Evolutionary conservation across 2,797 vertebrate genomes (phyloP), one percentile per base, ranked within the genome.

Genomic region (Falco naumanni): DNA sequence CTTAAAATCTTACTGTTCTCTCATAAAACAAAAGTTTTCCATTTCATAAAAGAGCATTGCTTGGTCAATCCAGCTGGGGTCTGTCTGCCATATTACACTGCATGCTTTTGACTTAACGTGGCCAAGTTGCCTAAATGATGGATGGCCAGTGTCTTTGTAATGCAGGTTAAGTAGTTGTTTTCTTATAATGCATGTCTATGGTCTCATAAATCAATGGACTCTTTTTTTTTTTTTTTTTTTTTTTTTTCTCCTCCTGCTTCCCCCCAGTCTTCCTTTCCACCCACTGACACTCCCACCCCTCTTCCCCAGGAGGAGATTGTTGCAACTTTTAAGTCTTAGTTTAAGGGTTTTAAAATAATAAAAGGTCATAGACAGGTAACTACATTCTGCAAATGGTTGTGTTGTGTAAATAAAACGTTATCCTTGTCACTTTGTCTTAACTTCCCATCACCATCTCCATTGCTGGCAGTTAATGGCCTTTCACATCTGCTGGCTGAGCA

Each of bases 101-200:
- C 41, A n/a, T 71, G 28, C 71, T 80, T 92, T 83, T 89, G 78
- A 68, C 71, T 89, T 87, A 65, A 87, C 53, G n/a, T 68, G 75
- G 31, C 69, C 61, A 81, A 56, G 43, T 65, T 92, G 77, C 80
- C n/a, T 26, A 45, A 57, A 61, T 94, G 86, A 95, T 89, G 80
- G 78, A 77, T 92, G 78, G 57, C 45, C 51, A 14, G 28, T 89
- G 78, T 89, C 92, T 92, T 89, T 83, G 60, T 92, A 84, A 90
- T 92, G 77, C 89, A 92, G 92, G 89, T 92, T 93, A 92, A 94
- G 81, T 80, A 87, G 57, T 71, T 0, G 0, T 90, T 95, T 85
- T 80, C 78, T 79, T 82, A 81, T 78, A 88, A 74, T 80, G 57
- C 14, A 12, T 74, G 60, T 94, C 65, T 92, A 3, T 87, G 61